These are phyloP conservation scores for Macrochelys suwanniensis DNA, from an alignment of 2,797 vertebrate genomes.

Conservation along the genomic window DNA sequence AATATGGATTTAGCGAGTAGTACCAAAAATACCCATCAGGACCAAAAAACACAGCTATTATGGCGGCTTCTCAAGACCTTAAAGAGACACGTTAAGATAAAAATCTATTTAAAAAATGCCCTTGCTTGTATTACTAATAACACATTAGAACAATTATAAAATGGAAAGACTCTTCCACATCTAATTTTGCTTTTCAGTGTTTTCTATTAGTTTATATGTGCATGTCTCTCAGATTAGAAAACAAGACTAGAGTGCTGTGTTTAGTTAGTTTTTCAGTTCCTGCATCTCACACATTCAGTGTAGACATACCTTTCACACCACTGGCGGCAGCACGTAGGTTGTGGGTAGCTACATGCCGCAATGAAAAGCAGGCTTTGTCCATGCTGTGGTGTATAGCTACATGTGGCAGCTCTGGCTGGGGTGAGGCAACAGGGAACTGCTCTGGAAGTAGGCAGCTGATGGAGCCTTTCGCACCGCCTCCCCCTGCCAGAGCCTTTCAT, in stretches of 20 bases:
- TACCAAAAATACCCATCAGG: constrained; percentile 64
- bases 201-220: background rate
- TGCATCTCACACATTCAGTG: background rate
- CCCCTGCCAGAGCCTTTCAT: constrained; percentile 14
- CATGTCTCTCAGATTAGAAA: background rate
- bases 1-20: constrained; percentile 70
- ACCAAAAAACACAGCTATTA: constrained; percentile 34
- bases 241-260: background rate
- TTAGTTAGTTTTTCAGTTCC: constrained; percentile 28
- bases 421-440: too few relatives aligned
- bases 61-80: constrained; percentile 48
- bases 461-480: background rate
- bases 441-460: too few relatives aligned
- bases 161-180: background rate
- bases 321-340: background rate
- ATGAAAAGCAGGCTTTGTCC: background rate
- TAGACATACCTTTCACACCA: background rate
- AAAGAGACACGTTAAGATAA: background rate
- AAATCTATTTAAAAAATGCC: background rate
- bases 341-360: background rate
- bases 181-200: background rate
- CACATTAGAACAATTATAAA: background rate
- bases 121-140: background rate
- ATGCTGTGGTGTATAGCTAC: background rate
- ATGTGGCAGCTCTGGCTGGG: background rate